phyloP scores from a whole-genome alignment of 2,113 vertebrate species.

The Hylia prasina region DNA sequence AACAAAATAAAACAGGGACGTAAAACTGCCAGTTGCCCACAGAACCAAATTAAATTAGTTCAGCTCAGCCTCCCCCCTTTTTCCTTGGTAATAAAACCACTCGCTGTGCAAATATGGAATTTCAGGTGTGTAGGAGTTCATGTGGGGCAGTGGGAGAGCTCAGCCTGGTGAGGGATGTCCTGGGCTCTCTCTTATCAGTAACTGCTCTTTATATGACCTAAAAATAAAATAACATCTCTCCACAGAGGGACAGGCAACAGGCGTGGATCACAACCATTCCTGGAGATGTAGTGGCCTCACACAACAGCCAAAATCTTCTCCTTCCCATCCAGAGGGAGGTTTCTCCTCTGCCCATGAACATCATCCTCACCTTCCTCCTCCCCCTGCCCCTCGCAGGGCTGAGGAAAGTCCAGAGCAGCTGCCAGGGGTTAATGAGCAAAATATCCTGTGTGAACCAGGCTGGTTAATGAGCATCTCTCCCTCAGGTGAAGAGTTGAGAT shows the following conservation, averaged over 20 bases:
- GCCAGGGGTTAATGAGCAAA: neutral
- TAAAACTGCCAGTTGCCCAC: neutral
- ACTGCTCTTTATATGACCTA: neutral
- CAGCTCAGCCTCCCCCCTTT: neutral
- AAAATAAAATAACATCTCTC: neutral
- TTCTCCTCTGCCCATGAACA: neutral
- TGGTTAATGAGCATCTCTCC: neutral
- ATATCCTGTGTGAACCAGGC: accelerated
- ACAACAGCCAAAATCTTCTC: neutral
- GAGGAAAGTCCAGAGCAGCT: neutral
- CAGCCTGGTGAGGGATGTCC: neutral
- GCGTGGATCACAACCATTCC: neutral
- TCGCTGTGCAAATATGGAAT: neutral
- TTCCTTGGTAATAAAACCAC: neutral
- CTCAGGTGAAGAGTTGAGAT: neutral
- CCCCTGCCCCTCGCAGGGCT: neutral
- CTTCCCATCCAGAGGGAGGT: neutral
- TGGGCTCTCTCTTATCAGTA: accelerated
- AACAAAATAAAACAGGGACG: neutral
- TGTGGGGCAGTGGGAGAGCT: neutral
- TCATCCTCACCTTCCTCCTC: neutral
- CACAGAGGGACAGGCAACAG: neutral
- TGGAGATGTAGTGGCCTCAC: neutral
- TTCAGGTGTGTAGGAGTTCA: neutral
- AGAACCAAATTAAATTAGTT: neutral